A percentile compares a stretch with the other conserved stretches of the same genome.
Evolutionary conservation across 2,888 invertebrate genomes (phyloP).

Genomic region (Rhopalosiphum nymphaeae): DNA sequence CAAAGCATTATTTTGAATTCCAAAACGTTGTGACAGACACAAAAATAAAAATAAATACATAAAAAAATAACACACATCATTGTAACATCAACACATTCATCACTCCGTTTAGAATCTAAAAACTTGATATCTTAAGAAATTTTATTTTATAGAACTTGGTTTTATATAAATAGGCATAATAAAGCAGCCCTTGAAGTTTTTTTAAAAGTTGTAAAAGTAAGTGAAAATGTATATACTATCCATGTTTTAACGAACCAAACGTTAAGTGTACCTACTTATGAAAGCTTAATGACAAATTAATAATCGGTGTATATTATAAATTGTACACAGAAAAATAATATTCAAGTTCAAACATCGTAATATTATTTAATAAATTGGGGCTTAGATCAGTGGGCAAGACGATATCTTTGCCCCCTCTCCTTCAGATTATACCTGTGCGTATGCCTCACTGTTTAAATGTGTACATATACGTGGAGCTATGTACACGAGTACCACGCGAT

Average conservation of each 20-base stretch:
- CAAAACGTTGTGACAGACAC: too few relatives aligned
- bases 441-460: not conserved
- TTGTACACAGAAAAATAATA: not conserved
- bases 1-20: too few relatives aligned
- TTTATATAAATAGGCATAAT: not conserved
- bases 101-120: too few relatives aligned
- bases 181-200: not conserved
- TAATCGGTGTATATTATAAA: not conserved
- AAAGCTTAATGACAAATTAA: too few relatives aligned
- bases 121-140: not conserved
- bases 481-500: not conserved
- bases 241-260: not conserved
- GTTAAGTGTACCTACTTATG: too few relatives aligned
- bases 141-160: not conserved
- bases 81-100: too few relatives aligned
- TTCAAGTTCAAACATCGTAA: not conserved
- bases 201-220: not conserved
- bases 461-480: not conserved
- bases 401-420: not conserved
- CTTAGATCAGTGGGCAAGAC: not conserved
- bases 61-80: too few relatives aligned
- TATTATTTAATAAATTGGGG: not conserved
- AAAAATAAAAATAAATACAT: too few relatives aligned
- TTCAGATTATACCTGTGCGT: not conserved
- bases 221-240: not conserved